Conservation (phyloP, 2,888 invertebrate species). For the Oasisia sp. region DNA sequence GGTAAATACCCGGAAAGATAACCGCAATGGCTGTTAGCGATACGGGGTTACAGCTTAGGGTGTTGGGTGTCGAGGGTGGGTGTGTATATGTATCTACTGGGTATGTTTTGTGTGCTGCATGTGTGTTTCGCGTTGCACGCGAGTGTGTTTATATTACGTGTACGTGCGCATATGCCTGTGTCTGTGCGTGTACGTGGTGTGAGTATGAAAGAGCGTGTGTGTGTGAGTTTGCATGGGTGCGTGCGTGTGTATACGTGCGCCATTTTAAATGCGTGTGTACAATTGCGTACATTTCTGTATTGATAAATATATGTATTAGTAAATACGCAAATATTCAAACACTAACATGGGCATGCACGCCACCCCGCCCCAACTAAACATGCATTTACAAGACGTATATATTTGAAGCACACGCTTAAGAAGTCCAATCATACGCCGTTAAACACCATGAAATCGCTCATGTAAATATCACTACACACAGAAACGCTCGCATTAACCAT, state of each 20-base stretch:
- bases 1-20: slow-evolving; percentile 17
- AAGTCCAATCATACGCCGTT: not conserved
- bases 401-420: not conserved
- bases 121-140: no score
- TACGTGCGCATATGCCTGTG: no score
- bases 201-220: no score
- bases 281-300: no score
- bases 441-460: no score
- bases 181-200: no score
- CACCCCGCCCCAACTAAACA: not conserved
- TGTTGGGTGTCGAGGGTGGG: no score
- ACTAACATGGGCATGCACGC: not conserved
- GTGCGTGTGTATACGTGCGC: no score
- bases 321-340: not conserved
- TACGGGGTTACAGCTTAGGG: not conserved
- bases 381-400: not conserved
- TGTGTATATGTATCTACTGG: no score
- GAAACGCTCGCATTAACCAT: not conserved
- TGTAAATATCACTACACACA: not conserved
- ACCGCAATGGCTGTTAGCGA: slow-evolving; percentile 10
- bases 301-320: not conserved
- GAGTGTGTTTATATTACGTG: no score
- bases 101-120: no score
- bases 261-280: no score
- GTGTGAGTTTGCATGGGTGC: not conserved